Conservation (phyloP, 2,888 invertebrate species). For the Melieria crassipennis region DNA sequence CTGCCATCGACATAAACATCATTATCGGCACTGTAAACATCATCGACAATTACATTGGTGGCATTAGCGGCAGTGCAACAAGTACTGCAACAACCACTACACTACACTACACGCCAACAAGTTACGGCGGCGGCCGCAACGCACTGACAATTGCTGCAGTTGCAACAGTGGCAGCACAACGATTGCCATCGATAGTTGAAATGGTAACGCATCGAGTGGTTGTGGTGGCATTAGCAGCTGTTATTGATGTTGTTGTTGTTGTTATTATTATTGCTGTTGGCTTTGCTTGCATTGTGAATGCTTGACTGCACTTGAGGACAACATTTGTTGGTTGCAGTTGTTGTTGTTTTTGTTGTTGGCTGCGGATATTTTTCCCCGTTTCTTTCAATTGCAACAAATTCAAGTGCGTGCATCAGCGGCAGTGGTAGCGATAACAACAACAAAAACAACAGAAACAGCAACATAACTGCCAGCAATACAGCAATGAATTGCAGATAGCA, state of each 20-base stretch:
- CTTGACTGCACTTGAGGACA: constrained; percentile 24
- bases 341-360: constrained; percentile 21
- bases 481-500: background rate
- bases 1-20: background rate
- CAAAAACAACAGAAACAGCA: background rate
- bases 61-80: background rate
- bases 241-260: constrained; percentile 2
- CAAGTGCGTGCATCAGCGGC: constrained; percentile 22
- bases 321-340: constrained; percentile 33
- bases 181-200: too few species aligned
- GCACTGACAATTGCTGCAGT: constrained; percentile 5
- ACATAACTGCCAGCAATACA: background rate
- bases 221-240: background rate
- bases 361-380: background rate
- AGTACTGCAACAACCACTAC: constrained; percentile 3
- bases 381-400: constrained; percentile 20
- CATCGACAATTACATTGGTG: background rate
- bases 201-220: too few species aligned
- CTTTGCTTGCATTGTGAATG: constrained; percentile 13
- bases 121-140: background rate
- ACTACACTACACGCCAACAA: background rate
- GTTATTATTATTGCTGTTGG: constrained; percentile 4
- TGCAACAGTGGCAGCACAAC: too few species aligned
- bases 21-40: background rate
- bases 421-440: background rate